Evolutionary conservation across 1,140 invertebrate genomes (phyloP), one percentile per base, ranked within the genome.

Genomic region (Brachionus angularis): DNA sequence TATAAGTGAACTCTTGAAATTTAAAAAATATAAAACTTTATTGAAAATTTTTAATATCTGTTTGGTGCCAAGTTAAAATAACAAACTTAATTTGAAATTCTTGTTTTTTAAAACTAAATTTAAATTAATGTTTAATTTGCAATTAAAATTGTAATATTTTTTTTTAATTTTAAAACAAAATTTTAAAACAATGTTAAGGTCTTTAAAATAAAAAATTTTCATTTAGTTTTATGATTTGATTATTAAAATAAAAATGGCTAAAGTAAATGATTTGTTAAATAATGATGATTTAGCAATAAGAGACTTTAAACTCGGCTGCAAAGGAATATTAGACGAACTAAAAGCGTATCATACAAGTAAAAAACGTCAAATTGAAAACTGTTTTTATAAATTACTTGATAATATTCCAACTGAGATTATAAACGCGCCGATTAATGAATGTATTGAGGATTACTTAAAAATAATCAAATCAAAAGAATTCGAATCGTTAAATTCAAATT

Each of bases 311-410:
- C 21, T 42, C 16, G 33, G 33, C 14, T 58, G 53, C 5, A 58
- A 58, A 39, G n/a, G 34, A 3, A 36, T 58, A 14, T 23, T 58
- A 1, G 36, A 23, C 16, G 53, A 58, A 23, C 27, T 58, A 18
- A 36, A 12, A 18, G 16, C 5, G 3, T 14, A 39, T 36, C 18
- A 58, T 39, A 18, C n/a, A 14, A 36, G 53, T 3, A 58, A 58
- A 39, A 42, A 58, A 58, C 53, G 53, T 25, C 53, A 58, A 36
- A 58, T 58, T 8, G 53, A 58, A 58, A 58, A 39, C 33, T 36
- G 16, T n/a, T 58, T 58, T 12, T 31, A 58, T 39, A 18, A 34
- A 7, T n/a, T 58, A 33, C 36, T 58, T 21, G 53, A 58, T 34
- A 58, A 58, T 39, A 34, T 58, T 4, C 53, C 53, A 23, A 25